Evolutionary conservation across 2,797 vertebrate species (phyloP).

Genomic region (Sebastes kiyomatsui): DNA sequence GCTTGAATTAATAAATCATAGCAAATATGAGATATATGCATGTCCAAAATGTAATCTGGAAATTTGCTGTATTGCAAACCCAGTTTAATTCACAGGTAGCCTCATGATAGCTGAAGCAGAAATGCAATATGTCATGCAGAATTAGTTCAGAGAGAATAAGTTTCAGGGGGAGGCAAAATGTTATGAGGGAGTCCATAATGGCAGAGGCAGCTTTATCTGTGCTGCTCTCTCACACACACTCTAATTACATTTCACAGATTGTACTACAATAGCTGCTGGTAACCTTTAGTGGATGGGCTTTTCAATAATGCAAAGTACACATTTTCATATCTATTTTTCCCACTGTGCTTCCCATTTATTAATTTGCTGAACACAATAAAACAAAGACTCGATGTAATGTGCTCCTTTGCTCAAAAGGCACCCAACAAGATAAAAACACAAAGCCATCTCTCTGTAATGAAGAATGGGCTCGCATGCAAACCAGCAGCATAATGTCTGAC

Average conservation of each 20-base stretch:
- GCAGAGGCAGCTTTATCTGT: conserved; percentile 81
- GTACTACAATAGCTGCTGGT: conserved; percentile 86
- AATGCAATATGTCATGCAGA: conserved; percentile 88
- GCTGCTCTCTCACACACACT: conserved; percentile 71
- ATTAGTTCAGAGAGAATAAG: conserved; percentile 87
- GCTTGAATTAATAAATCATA: conserved; percentile 82
- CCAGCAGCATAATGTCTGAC: conserved; percentile 54
- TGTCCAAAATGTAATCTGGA: conserved; percentile 80
- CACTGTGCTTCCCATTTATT: conserved; percentile 85
- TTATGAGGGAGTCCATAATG: conserved; percentile 82
- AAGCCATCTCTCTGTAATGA: conserved; percentile 71
- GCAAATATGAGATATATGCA: conserved; percentile 76
- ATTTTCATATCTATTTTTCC: conserved; percentile 87
- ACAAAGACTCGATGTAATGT: conserved; percentile 84
- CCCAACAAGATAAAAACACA: conserved; percentile 81
- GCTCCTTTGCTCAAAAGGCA: conserved; percentile 82
- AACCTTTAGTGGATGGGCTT: conserved; percentile 88
- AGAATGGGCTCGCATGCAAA: conserved; percentile 71
- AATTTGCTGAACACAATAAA: conserved; percentile 90
- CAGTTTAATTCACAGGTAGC: conserved; percentile 85
- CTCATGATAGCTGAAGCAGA: conserved; percentile 86
- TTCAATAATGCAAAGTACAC: conserved; percentile 90
- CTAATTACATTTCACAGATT: conserved; percentile 90
- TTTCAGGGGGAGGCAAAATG: conserved; percentile 82
- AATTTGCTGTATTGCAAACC: conserved; percentile 80